These are phyloP conservation scores for Endotricha flammealis DNA, from an alignment of 2,888 invertebrate species.

Conservation along the genomic window DNA sequence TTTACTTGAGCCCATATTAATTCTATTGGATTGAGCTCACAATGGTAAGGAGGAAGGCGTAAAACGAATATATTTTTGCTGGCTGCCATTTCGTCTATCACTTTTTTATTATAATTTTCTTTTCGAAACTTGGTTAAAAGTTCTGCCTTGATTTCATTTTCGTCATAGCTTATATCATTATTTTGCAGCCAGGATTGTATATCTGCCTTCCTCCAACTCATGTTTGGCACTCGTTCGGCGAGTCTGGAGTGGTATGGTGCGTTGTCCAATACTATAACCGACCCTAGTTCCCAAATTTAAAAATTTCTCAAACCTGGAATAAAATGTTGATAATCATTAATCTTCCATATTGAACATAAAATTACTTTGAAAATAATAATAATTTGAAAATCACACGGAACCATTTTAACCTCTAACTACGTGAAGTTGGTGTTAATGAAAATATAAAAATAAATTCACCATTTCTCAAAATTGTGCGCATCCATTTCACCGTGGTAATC, in stretches of 20 bases:
- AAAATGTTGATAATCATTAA: too few relatives aligned
- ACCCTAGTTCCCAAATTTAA: not conserved
- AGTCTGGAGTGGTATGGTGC: not conserved
- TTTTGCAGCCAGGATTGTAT: too few relatives aligned
- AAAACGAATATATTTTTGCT: conserved; percentile 4
- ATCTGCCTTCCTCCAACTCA: too few relatives aligned
- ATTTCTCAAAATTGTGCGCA: not conserved
- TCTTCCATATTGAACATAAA: too few relatives aligned
- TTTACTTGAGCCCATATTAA: conserved; percentile 13
- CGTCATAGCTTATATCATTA: too few relatives aligned
- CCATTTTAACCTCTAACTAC: too few relatives aligned
- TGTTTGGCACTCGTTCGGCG: not conserved
- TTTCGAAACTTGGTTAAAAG: conserved; percentile 9
- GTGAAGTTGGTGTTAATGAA: too few relatives aligned
- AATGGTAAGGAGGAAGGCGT: conserved; percentile 13
- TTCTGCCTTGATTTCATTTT: too few relatives aligned
- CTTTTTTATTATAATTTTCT: conserved; percentile 11
- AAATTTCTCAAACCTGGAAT: too few relatives aligned
- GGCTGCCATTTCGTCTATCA: not conserved
- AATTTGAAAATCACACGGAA: too few relatives aligned
- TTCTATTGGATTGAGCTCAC: conserved; percentile 14
- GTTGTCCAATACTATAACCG: conserved; percentile 1
- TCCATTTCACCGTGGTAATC: not conserved
- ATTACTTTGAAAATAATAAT: too few relatives aligned
- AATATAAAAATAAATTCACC: too few relatives aligned